Evolutionary conservation across 2,797 vertebrate genomes (phyloP).

Genomic region (Rhinogobio ventralis): DNA sequence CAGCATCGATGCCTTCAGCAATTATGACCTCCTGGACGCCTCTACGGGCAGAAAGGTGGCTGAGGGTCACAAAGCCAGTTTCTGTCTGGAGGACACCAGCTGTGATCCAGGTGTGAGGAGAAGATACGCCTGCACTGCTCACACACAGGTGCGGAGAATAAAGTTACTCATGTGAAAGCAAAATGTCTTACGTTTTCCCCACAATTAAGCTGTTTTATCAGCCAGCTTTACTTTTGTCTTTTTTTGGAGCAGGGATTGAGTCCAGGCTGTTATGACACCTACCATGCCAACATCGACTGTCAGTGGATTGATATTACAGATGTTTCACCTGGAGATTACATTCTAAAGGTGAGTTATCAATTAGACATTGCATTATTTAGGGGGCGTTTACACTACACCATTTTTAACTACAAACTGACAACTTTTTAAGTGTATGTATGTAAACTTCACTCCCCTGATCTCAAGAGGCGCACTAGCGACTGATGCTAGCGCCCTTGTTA

Average conservation of each 20-base stretch:
- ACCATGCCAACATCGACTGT: constrained; percentile 86
- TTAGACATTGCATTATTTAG: neutral
- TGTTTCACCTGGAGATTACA: constrained; percentile 81
- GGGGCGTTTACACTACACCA: no score
- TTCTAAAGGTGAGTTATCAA: constrained; percentile 75
- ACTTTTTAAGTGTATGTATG: no score
- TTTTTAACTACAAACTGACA: no score
- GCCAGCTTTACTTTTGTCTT: neutral
- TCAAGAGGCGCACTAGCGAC: no score
- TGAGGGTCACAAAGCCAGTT: constrained; percentile 86
- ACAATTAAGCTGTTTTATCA: neutral
- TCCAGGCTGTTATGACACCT: constrained; percentile 85
- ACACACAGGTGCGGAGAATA: constrained; percentile 70
- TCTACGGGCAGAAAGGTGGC: constrained; percentile 77
- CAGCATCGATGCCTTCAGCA: constrained; percentile 87
- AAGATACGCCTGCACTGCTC: constrained; percentile 82
- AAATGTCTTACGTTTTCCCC: neutral
- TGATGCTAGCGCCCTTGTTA: no score
- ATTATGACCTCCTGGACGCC: constrained; percentile 81
- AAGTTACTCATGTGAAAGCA: neutral
- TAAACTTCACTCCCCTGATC: no score
- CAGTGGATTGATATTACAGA: constrained; percentile 89
- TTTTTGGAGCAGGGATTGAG: constrained; percentile 78
- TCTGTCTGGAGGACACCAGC: constrained; percentile 85
- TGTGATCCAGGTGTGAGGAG: constrained; percentile 79